These are phyloP conservation scores for Zaprionus taronus DNA, from an alignment of 1,140 invertebrate genomes.

Conservation along the genomic window DNA sequence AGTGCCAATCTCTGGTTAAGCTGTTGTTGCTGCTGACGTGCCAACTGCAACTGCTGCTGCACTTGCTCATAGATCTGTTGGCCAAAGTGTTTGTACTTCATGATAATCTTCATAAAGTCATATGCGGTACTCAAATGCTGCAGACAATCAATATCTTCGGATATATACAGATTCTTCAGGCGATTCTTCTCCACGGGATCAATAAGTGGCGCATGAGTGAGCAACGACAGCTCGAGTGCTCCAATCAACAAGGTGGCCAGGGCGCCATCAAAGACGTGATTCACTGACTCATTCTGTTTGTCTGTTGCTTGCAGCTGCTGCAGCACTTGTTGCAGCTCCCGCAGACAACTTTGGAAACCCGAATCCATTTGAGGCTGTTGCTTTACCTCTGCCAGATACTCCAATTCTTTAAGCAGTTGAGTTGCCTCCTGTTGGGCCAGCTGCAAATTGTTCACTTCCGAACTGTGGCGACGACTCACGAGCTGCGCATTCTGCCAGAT, in stretches of 20 bases:
- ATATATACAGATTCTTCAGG: constrained; percentile 88
- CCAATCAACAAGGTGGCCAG: constrained; percentile 65
- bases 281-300: constrained; percentile 6
- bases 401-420: constrained; percentile 63
- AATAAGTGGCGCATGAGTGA: constrained; percentile 86
- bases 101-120: constrained; percentile 74
- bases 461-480: constrained; percentile 20
- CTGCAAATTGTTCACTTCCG: constrained; percentile 34
- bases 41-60: constrained; percentile 63
- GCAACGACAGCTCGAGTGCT: constrained; percentile 84
- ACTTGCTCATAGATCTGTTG: constrained; percentile 72
- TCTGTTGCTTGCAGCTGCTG: constrained; percentile 11
- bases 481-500: constrained; percentile 70
- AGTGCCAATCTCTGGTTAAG: constrained; percentile 85
- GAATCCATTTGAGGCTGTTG: constrained; percentile 35
- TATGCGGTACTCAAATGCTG: constrained; percentile 55
- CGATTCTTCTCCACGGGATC: constrained; percentile 91
- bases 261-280: constrained; percentile 39
- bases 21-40: constrained; percentile 74
- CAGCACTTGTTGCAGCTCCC: constrained; percentile 35
- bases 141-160: constrained; percentile 86
- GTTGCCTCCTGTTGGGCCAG: constrained; percentile 27
- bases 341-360: constrained; percentile 50
- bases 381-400: constrained; percentile 41
- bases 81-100: constrained; percentile 76